Evolutionary conservation across 2,797 vertebrate genomes (phyloP), one percentile per base, ranked within the genome.

Genomic region (Glossophaga mutica): DNA sequence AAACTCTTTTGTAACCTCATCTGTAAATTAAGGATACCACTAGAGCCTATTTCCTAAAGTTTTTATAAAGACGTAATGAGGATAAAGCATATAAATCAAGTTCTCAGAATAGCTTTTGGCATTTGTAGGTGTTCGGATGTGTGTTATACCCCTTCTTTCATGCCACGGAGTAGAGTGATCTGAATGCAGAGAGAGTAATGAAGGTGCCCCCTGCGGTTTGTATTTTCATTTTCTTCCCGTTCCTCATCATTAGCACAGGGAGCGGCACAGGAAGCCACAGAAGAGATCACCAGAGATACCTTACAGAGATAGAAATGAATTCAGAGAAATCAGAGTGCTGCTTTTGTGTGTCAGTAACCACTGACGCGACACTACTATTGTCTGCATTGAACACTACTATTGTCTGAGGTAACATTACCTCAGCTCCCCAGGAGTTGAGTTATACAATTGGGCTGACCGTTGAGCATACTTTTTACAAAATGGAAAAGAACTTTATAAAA

Each of bases 211-310:
- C 37, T 79, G 39, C 9, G 34, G 29, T 92, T 68, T 86, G 9
- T 71, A 24, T 84, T 95, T 94, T 82, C 24, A 46, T 92, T 96
- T 94, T 9, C 32, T 95, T 93, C 78, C 87, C 37, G 86, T 90
- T 87, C 42, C 50, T 86, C 34, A 44, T 79, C 39, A 71, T 5
- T 50, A 85, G 24, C 7, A 74, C 29, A 29, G 42, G 1, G 15
- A 77, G 21, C 29, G 74, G 29, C 57, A 65, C n/a, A 48, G 55
- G 81, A 92, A 82, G 48, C 37, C n/a, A 70, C 0, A 73, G 68
- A 9, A 90, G 73, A 93, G 44, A 70, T 83, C 18, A 70, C 3
- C 14, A 79, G 48, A 70, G 55, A 89, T 94, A 21, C 15, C 21
- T 71, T 3, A 6, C 14, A 87, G 62, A 95, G 57, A 16, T 73